Percentiles rank a stretch among this genome's conserved stretches.
Conservation (phyloP, 2,888 invertebrate species). For the Eupeodes luniger region DNA sequence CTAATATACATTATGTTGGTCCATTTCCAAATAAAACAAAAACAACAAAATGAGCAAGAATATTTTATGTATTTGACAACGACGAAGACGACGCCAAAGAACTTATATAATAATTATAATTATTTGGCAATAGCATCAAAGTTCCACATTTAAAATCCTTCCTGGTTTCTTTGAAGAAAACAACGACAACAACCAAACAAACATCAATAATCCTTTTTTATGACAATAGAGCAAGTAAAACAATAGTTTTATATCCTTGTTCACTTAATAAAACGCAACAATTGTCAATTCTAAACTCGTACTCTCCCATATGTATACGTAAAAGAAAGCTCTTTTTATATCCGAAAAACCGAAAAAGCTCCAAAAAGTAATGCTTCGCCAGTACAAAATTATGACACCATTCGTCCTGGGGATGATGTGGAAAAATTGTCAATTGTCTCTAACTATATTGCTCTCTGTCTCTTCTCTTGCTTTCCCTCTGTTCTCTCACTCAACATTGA, state of each 20-base stretch:
- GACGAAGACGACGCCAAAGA: neutral
- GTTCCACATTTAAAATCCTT: neutral
- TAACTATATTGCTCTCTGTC: neutral
- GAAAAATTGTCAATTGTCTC: neutral
- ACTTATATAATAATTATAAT: neutral
- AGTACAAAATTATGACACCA: neutral
- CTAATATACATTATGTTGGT: slow-evolving; percentile 1
- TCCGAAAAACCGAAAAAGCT: slow-evolving; percentile 39
- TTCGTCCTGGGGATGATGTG: slow-evolving; percentile 19
- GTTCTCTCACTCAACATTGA: neutral
- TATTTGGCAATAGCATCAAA: neutral
- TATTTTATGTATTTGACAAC: neutral
- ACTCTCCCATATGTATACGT: neutral
- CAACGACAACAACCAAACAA: no score
- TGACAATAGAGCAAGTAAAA: neutral
- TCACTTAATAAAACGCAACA: slow-evolving; percentile 35
- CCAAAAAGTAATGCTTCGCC: neutral
- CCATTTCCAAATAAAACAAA: neutral
- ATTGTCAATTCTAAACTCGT: neutral
- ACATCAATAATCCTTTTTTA: neutral
- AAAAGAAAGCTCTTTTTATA: neutral
- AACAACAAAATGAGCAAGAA: neutral
- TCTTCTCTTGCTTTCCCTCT: no score
- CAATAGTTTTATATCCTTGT: neutral
- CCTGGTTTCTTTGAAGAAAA: neutral